Percentiles rank a stretch among this genome's conserved stretches.
These are phyloP conservation scores for Myotis myotis DNA, from an alignment of 2,797 vertebrate genomes.

Conservation along the genomic window DNA sequence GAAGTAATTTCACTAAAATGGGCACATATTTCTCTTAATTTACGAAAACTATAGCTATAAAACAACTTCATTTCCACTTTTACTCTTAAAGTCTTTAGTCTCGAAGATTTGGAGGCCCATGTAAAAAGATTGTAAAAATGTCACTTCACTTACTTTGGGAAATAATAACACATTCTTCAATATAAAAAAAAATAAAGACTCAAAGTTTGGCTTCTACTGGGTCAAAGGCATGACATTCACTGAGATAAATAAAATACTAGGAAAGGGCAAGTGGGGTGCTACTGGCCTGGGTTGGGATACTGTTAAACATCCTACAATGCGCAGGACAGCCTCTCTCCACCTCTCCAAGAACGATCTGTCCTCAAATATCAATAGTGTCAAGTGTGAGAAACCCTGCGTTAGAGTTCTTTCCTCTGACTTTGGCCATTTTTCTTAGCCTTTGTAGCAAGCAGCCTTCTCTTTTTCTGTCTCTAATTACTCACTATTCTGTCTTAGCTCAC, in stretches of 20 bases:
- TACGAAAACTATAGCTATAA: neutral
- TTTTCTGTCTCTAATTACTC: neutral
- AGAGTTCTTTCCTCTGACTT: neutral
- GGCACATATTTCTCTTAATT: conserved; percentile 28
- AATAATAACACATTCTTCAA: conserved; percentile 7
- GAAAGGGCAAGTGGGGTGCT: neutral
- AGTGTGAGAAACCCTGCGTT: neutral
- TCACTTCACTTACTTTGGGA: conserved; percentile 49
- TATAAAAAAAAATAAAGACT: neutral
- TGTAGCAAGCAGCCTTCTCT: neutral
- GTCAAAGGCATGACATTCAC: neutral
- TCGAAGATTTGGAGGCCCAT: neutral
- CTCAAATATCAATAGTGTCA: conserved; percentile 4
- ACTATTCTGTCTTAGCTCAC: neutral
- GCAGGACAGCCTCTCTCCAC: neutral
- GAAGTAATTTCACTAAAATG: neutral
- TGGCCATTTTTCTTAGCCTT: neutral
- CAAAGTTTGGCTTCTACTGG: neutral
- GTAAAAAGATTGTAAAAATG: neutral
- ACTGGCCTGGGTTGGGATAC: neutral
- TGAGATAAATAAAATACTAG: neutral
- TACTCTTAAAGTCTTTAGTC: neutral
- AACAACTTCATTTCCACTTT: conserved; percentile 44
- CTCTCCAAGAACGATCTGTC: neutral
- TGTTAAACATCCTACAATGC: neutral